Conservation (phyloP, 2,797 vertebrate genomes). For the Falco peregrinus region DNA sequence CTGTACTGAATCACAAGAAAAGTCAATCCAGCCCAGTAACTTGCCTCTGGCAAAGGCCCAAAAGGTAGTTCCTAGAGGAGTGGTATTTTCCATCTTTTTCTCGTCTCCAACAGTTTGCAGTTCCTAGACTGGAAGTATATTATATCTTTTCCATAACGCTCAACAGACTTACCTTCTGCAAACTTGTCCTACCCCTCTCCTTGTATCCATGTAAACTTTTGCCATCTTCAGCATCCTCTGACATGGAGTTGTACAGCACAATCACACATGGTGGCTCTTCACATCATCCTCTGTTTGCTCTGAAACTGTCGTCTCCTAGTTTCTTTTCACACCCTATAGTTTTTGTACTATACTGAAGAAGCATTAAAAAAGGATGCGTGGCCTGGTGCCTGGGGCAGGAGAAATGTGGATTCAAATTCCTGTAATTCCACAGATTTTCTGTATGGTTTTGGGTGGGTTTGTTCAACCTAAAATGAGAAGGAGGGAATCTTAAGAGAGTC, state of each 20-base stretch:
- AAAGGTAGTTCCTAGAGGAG: not conserved
- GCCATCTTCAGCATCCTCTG: not conserved
- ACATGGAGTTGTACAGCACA: not conserved
- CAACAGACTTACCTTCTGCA: not conserved
- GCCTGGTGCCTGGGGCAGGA: not conserved
- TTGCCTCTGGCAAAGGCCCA: not conserved
- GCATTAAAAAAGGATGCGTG: not conserved
- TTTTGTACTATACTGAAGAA: not conserved
- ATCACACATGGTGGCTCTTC: not conserved
- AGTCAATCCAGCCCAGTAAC: not conserved
- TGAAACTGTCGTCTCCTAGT: not conserved
- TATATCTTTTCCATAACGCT: not conserved
- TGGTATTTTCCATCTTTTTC: not conserved
- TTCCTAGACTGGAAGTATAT: not conserved
- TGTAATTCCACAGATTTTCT: not conserved
- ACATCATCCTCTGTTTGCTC: not conserved
- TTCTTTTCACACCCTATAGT: not conserved
- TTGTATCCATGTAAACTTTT: not conserved
- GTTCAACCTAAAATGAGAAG: not conserved
- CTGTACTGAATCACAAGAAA: not conserved
- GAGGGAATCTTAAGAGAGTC: not conserved
- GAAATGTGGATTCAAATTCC: rapidly evolving
- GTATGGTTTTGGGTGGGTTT: not conserved
- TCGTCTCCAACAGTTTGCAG: not conserved
- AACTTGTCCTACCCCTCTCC: not conserved